Evolutionary conservation across 2,888 invertebrate species (phyloP), one percentile per base, ranked within the genome.

Genomic region (Agapostemon virescens): DNA sequence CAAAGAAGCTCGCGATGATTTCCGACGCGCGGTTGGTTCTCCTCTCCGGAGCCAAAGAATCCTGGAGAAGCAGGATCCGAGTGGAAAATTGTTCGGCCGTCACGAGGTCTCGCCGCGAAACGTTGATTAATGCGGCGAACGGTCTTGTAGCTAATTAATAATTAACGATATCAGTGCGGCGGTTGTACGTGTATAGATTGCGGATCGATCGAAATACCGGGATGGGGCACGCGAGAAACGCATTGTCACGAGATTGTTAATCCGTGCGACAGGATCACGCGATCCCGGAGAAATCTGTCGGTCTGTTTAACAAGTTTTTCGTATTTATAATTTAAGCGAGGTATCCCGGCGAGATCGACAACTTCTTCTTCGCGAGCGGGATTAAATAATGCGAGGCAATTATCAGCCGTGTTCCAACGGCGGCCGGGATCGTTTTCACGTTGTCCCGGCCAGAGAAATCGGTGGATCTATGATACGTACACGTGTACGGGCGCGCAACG

Each of bases 201-300:
- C 42, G 82, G 81, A 66, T 80, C 75, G 77, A 85, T 81, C 79
- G 70, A n/a, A n/a, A 69, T 7, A 23, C n/a, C 67, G n/a, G 69
- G 79, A 81, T 74, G 75, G 52, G 80, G 75, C 86, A 86, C 85
- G 86, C 86, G 79, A 86, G 77, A 58, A 71, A 84, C 79, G 74
- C 80, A 85, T 85, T 87, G 87, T 87, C 86, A 87, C 85, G 82
- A 85, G 82, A 87, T 84, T 84, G 69, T 82, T 85, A 36, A 84
- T 73, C 68, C 58, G 55, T 49, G 74, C 76, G 75, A 69, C 38
- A 61, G 69, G 64, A 84, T 82, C 87, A 74, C 79, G 79, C 80
- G 82, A 87, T 81, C 68, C 4, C 36, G 66, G 49, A 78, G 63
- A 78, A 82, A 85, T 85, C 87, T 85, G 70, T 49, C 69, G 69